Conservation (phyloP, 2,888 invertebrate genomes). For the Cheilosia variabilis region DNA sequence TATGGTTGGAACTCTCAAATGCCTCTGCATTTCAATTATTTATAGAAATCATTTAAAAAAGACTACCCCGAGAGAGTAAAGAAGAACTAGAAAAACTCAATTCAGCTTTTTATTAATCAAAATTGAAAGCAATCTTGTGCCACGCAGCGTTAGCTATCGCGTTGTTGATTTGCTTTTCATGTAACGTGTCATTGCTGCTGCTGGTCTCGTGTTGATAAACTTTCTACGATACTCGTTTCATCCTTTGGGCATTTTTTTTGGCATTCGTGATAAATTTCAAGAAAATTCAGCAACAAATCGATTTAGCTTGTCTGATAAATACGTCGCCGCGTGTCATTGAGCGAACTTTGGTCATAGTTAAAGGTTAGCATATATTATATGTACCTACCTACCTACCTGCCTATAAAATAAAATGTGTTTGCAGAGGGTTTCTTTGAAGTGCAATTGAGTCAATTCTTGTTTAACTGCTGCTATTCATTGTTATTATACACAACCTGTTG, state of each 20-base stretch:
- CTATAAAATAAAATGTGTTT: neutral
- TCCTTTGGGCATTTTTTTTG: neutral
- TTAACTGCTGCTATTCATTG: conserved; percentile 32
- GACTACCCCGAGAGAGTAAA: conserved; percentile 16
- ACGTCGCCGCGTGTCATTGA: neutral
- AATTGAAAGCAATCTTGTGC: conserved; percentile 56
- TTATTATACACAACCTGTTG: conserved; percentile 71
- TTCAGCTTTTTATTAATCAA: conserved; percentile 55
- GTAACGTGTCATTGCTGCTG: conserved; percentile 62
- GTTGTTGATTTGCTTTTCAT: conserved; percentile 38
- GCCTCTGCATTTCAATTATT: conserved; percentile 59
- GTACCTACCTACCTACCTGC: neutral
- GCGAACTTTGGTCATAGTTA: conserved; percentile 41
- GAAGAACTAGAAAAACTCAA: conserved; percentile 15
- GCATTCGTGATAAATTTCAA: conserved; percentile 33
- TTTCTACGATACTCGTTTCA: conserved; percentile 35
- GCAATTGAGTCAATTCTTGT: conserved; percentile 1
- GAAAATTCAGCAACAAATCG: conserved; percentile 52
- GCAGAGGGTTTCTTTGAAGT: conserved; percentile 7
- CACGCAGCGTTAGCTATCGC: conserved; percentile 36
- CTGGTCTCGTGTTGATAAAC: conserved; percentile 43
- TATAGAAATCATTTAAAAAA: conserved; percentile 61
- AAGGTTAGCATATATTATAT: too few relatives aligned
- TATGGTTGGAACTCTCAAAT: conserved; percentile 26
- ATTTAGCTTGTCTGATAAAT: conserved; percentile 29